Evolutionary conservation across 2,113 vertebrate genomes (phyloP).

Genomic region (Oncorhynchus mykiss): DNA sequence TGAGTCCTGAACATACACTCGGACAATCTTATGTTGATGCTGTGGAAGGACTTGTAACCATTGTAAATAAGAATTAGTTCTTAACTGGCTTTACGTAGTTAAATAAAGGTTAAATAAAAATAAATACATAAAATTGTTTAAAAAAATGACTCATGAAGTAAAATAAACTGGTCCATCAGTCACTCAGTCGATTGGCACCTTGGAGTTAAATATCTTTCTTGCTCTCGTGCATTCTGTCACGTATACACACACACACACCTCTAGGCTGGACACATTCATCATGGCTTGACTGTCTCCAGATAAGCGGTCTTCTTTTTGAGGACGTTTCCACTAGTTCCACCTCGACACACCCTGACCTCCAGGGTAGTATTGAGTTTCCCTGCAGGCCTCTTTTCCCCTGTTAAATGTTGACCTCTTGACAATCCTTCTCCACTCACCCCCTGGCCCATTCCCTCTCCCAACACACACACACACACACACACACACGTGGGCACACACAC

Average conservation of each 20-base stretch:
- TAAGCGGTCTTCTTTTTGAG: not conserved
- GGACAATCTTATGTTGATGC: no score
- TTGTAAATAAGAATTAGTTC: no score
- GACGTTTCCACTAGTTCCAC: not conserved
- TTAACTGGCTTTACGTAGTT: no score
- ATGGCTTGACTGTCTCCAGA: not conserved
- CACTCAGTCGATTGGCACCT: no score
- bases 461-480: not conserved
- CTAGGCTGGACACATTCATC: not conserved
- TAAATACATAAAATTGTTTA: no score
- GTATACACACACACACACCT: constrained; percentile 3
- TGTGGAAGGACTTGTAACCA: no score
- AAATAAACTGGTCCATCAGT: no score
- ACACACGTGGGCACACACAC: no score
- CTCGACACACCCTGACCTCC: not conserved
- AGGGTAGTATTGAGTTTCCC: not conserved
- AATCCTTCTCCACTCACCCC: no score
- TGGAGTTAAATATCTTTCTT: not conserved
- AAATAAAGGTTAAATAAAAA: no score
- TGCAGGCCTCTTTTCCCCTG: not conserved
- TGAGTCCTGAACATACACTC: no score
- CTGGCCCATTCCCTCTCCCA: constrained; percentile 16
- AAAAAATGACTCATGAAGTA: no score
- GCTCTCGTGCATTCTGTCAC: not conserved
- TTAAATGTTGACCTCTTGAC: constrained; percentile 4